phyloP scores from a whole-genome alignment of 2,113 vertebrate species.

The Rissa tridactyla region DNA sequence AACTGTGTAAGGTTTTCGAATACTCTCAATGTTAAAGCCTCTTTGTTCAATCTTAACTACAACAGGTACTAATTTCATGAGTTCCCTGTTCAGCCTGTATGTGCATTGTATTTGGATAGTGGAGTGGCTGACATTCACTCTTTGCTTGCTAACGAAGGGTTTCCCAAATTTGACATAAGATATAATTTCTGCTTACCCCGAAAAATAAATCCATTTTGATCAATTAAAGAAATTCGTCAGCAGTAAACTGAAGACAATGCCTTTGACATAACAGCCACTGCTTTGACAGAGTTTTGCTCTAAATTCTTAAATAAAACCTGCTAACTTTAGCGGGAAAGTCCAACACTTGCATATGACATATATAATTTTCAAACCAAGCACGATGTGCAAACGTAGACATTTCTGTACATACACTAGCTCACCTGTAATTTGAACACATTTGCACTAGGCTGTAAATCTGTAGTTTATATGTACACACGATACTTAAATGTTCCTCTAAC shows the following conservation, averaged over 20 bases:
- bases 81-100: not conserved
- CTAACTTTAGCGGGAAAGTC: not conserved
- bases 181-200: not conserved
- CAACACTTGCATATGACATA: not conserved
- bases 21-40: not conserved
- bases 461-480: not conserved
- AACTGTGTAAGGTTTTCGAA: not conserved
- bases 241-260: not conserved
- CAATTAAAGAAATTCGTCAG: not conserved
- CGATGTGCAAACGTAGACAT: not conserved
- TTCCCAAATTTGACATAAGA: not conserved
- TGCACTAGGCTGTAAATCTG: not conserved
- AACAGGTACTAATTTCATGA: not conserved
- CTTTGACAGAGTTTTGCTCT: not conserved
- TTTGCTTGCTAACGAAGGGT: not conserved
- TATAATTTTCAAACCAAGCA: not conserved
- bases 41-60: not conserved
- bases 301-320: not conserved
- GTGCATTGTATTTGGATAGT: not conserved
- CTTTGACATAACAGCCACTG: not conserved
- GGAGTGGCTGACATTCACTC: not conserved
- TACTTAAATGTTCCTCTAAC: not conserved
- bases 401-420: not conserved
- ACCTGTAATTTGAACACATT: not conserved
- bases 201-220: not conserved